These are phyloP conservation scores for Otocyon megalotis DNA, from an alignment of 2,113 vertebrate genomes.

Conservation along the genomic window DNA sequence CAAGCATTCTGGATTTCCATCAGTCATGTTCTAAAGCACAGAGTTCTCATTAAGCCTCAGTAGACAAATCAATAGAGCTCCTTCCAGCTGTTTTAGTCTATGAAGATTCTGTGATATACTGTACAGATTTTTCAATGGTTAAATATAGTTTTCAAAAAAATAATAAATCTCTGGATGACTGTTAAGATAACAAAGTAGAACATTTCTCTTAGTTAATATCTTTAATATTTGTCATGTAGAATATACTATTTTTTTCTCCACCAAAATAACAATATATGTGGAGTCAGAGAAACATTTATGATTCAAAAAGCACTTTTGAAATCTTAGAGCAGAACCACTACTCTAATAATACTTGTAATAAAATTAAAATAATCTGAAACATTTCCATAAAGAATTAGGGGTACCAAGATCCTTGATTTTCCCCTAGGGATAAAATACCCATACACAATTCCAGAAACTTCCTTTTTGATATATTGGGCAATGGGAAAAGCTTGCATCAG, in stretches of 20 bases:
- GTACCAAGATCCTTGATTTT: slow-evolving; percentile 52
- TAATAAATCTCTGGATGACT: slow-evolving; percentile 62
- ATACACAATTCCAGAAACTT: slow-evolving; percentile 62
- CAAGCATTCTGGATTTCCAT: slow-evolving; percentile 48
- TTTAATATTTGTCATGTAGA: slow-evolving; percentile 72
- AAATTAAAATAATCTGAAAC: slow-evolving; percentile 78
- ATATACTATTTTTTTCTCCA: slow-evolving; percentile 52
- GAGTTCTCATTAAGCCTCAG: slow-evolving; percentile 5
- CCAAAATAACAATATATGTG: slow-evolving; percentile 74
- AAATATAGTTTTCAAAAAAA: slow-evolving; percentile 69
- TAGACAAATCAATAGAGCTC: slow-evolving; percentile 50
- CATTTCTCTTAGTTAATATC: slow-evolving; percentile 70
- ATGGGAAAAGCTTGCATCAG: not conserved
- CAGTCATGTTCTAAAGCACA: slow-evolving; percentile 17
- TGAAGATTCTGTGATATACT: slow-evolving; percentile 67
- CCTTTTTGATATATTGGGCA: not conserved
- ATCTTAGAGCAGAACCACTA: slow-evolving; percentile 70
- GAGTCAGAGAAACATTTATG: slow-evolving; percentile 67
- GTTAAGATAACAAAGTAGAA: slow-evolving; percentile 75
- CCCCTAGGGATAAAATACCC: slow-evolving; percentile 50
- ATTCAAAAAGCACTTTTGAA: slow-evolving; percentile 75
- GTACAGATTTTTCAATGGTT: slow-evolving; percentile 46
- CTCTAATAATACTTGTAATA: slow-evolving; percentile 64
- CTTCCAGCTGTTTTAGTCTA: slow-evolving; percentile 60
- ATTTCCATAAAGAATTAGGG: slow-evolving; percentile 72